Percentiles rank a stretch among this genome's conserved stretches.
Evolutionary conservation across 2,113 vertebrate genomes (phyloP).

Genomic region (Procapra przewalskii): DNA sequence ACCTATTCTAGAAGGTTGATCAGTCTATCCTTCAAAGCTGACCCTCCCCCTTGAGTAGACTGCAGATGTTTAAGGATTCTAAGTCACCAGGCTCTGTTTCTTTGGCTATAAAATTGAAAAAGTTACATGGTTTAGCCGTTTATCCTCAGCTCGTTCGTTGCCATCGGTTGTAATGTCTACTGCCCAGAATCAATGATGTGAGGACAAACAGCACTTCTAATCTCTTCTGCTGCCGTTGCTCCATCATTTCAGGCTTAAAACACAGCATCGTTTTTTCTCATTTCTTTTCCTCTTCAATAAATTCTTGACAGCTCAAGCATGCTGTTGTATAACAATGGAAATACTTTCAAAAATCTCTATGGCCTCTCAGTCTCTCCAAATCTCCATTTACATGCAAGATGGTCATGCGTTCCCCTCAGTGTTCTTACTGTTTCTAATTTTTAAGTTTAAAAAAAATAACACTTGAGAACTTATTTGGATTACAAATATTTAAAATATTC

Average conservation of each 20-base stretch:
- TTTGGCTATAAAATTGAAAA: neutral
- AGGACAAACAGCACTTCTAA: slow-evolving; percentile 10
- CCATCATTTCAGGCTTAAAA: neutral
- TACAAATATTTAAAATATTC: neutral
- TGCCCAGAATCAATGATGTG: neutral
- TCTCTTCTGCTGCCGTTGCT: neutral
- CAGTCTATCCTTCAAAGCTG: neutral
- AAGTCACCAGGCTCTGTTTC: neutral
- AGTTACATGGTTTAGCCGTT: neutral
- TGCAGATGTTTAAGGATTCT: neutral
- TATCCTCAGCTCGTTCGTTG: neutral
- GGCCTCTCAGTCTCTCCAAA: neutral
- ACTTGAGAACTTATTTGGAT: neutral
- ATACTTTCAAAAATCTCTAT: neutral
- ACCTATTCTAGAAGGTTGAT: neutral
- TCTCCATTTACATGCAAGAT: neutral
- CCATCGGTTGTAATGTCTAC: neutral
- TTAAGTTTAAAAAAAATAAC: neutral
- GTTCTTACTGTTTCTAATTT: neutral
- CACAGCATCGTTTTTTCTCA: neutral
- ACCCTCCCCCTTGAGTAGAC: neutral
- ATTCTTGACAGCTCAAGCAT: neutral
- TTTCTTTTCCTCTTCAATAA: slow-evolving; percentile 37
- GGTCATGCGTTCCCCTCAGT: neutral
- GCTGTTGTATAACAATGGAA: neutral